Percentiles rank a stretch among this genome's conserved stretches.
phyloP scores from a whole-genome alignment of 2,888 invertebrate genomes.

The Watsonalla binaria region DNA sequence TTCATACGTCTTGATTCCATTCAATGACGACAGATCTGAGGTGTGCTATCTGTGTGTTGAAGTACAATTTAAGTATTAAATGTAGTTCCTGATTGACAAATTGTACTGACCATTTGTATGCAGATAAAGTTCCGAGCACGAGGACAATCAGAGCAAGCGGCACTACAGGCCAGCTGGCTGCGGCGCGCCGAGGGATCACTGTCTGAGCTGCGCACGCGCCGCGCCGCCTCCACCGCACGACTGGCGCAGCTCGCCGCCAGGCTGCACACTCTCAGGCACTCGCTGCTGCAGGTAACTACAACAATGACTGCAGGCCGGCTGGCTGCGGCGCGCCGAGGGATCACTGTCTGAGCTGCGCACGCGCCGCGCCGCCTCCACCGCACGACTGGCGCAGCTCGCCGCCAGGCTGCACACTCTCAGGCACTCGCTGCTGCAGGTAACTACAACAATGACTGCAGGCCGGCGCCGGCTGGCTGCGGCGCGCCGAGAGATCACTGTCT shows the following conservation, averaged over 20 bases:
- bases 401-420: not conserved
- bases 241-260: slow-evolving; percentile 90
- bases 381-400: not conserved
- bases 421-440: no score
- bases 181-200: slow-evolving; percentile 88
- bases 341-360: not conserved
- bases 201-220: slow-evolving; percentile 86
- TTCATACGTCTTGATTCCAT: no score
- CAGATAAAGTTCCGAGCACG: slow-evolving; percentile 87
- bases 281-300: slow-evolving; percentile 84
- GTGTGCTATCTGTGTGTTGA: no score
- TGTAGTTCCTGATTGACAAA: not conserved
- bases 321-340: not conserved
- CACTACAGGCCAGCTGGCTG: slow-evolving; percentile 88
- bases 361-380: not conserved
- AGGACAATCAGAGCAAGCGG: slow-evolving; percentile 90
- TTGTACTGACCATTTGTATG: not conserved
- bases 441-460: no score
- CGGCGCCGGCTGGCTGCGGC: not conserved
- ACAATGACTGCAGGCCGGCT: not conserved
- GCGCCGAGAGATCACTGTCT: not conserved
- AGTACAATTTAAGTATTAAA: no score
- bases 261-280: slow-evolving; percentile 88
- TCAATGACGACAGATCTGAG: no score
- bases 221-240: slow-evolving; percentile 88